Evolutionary conservation across 2,888 invertebrate genomes (phyloP), one percentile per base, ranked within the genome.

Genomic region (Allacma fusca): DNA sequence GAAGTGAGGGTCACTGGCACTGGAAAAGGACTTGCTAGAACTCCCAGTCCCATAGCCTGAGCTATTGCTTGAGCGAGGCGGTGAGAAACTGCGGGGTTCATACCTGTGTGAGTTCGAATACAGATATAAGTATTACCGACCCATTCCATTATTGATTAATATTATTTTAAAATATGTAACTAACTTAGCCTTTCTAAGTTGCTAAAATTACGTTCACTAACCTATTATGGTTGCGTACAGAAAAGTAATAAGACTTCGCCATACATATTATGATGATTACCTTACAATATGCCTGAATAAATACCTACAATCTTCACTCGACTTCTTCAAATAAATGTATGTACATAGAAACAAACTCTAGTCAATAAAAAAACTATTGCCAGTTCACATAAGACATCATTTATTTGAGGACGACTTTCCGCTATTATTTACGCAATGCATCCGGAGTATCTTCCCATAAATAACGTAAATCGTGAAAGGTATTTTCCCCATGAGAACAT

Each of bases 1-100:
- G 84, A 87, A 87, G 78, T 87, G 86, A 76, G 85, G 81, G 81
- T 87, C 85, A 81, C 84, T 84, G 50, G 86, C 86, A 77, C 81
- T 82, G 75, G 86, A 86, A 79, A 87, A 87, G 26, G 88, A 88
- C 81, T 87, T 87, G 75, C 87, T 87, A 80, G 88, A 88, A 83
- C 88, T 88, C 86, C 93, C 94, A 9, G 94, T 94, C 78, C 94
- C 94, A 86, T 94, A 94, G 2, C 94, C 94, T 50, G 93, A 93
- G 88, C 93, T 93, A 86, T 92, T 93, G 85, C 92, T 92, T 80
- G 94, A 92, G 85, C 93, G 90, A 73, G 94, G 94, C 69, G 94
- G 94, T 67, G 91, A 91, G 87, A 92, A 87, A 83, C 92, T 92
- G 79, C 93, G 75, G 75, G 81, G 89, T 85, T 93, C 93, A 87